Evolutionary conservation across 2,888 invertebrate species (phyloP), one percentile per base, ranked within the genome.

Genomic region (Oscheius sp.): DNA sequence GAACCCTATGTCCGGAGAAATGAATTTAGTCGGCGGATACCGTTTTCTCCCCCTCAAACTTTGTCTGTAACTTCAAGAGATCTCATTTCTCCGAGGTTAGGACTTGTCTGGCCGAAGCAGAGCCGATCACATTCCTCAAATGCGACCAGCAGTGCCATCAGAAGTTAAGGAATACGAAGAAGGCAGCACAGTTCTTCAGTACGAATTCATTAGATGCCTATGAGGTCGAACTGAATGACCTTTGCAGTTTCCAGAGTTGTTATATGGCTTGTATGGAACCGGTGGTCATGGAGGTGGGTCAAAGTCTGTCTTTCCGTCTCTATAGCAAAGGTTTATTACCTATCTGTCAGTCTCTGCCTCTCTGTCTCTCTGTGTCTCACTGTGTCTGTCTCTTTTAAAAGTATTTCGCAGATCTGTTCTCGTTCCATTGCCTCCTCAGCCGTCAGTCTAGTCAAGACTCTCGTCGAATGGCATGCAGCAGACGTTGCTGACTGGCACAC

Each of bases 21-120:
- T 13, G 29, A 11, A 74, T 82, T 70, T 72, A 87, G 86, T 78
- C 82, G 0, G 87, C 88, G 5, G 87, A 87, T 73, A 82, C 84
- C 32, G 85, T 86, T 7, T 88, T 88, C 71, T 87, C 87, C 0
- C 88, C 88, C 2, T 86, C 88, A 7, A 88, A 88, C 76, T 88
- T 88, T 72, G 73, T 88, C 7, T 88, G 88, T 68, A 72, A 81
- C 53, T 88, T 88, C 78, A 87, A 87, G 74, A 42, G 84, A 37
- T 4, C 68, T 3, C 68, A 68, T 13, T 59, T 75, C 13, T 10
- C 58, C 32, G 48, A 78, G 73, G 75, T 59, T 0, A 72, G 87
- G 13, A 73, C 83, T 0, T 86, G 86, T 68, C 73, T 86, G 33
- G 80, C 85, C 48, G 87, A 83, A n/a, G 86, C 86, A 0, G 88